Base-by-base conservation (phyloP, 2,113 vertebrate genomes). In the Platysteira castanea region DNA sequence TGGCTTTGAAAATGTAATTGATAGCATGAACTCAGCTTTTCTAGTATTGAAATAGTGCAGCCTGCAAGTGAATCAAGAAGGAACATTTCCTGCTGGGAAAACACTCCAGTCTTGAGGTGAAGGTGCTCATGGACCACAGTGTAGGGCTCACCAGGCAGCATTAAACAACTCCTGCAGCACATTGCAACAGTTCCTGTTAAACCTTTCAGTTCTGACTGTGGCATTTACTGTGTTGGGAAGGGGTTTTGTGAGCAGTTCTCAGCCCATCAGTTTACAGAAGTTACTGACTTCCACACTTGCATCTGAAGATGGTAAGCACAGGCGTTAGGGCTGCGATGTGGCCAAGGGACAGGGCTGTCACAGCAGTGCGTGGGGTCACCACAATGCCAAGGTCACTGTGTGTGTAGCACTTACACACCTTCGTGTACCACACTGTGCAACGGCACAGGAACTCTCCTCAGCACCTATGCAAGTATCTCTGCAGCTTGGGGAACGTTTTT, bases 301-400 rank as follows among this genome's bases (percentile, higher is more conserved):
- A 7, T 30, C 42, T 41, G 81, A 28, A 67, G 37, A 20, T 12
- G 30, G 42, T 8, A 24, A 86, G 22, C 31, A 8, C 17, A 46
- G 27, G 26, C 0, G 0, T 19, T 14, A 20, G 75, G n/a, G 15
- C 1, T 20, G 54, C 23, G 5, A 0, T 56, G 42, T n/a, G 65
- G 37, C n/a, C 46, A 14, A 21, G 54, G 53, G 82, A 41, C 9
- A 52, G 70, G 46, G 30, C 42, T 52, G 15, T 33, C 81, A 13
- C 28, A 37, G 73, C 28, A 18, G 65, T 1, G 5, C 21, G 54
- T 17, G 7, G 74, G 19, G 61, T 35, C 56, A 63, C 17, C 71
- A 31, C 2, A 0, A 1, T 4, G 31, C 3, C 2, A 31, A 61
- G 42, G n/a, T 52, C 27, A 4, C 4, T 10, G 39, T 5, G 35